Evolutionary conservation across 2,113 vertebrate genomes (phyloP).

Genomic region (Rhabdornis inornatus): DNA sequence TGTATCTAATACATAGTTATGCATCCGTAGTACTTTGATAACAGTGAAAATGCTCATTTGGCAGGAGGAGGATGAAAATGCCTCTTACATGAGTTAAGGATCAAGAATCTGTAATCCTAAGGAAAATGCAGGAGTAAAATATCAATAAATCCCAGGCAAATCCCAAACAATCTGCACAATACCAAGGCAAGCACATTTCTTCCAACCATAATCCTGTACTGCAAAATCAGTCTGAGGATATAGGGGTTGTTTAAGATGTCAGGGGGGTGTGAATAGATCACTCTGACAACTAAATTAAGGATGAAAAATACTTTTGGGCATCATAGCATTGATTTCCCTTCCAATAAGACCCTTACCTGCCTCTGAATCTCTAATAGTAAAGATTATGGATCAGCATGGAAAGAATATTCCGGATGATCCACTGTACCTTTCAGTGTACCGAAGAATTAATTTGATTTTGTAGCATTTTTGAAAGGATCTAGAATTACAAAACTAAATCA

Average conservation of each 20-base stretch:
- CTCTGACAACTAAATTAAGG: not conserved
- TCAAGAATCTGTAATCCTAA: not conserved
- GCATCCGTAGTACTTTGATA: not conserved
- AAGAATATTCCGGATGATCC: not conserved
- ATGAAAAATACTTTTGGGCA: not conserved
- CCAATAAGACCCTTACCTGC: not conserved
- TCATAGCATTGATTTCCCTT: not conserved
- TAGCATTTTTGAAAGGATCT: not conserved
- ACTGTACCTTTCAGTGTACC: not conserved
- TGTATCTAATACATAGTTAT: not conserved
- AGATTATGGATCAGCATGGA: not conserved
- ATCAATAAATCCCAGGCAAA: not conserved
- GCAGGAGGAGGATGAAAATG: not conserved
- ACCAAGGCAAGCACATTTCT: not conserved
- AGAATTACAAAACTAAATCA: not conserved
- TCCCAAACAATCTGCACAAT: not conserved
- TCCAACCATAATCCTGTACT: not conserved
- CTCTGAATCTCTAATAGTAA: not conserved
- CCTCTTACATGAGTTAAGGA: not conserved
- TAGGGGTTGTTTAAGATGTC: not conserved
- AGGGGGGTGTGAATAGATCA: not conserved
- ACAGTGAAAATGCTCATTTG: not conserved
- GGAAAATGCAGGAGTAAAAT: not conserved
- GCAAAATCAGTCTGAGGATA: not conserved
- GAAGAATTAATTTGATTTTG: not conserved